Conservation (phyloP, 2,113 vertebrate genomes). For the Heliornis fulica region DNA sequence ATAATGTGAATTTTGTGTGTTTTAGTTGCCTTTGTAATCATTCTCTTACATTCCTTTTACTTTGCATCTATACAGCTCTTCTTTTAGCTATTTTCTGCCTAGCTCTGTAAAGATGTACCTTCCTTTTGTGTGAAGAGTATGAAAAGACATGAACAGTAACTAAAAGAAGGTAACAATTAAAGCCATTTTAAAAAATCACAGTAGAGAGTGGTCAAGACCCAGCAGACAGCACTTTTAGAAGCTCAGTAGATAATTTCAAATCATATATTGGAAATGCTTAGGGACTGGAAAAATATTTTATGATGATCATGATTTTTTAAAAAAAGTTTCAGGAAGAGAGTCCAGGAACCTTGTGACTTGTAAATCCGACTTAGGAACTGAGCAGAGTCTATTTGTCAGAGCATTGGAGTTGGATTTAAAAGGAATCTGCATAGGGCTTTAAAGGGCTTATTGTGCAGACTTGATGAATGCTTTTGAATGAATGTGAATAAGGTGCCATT, state of each 20-base stretch:
- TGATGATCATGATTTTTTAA: not conserved
- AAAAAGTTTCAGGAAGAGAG: not conserved
- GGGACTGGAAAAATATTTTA: not conserved
- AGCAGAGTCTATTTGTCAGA: not conserved
- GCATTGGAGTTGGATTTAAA: not conserved
- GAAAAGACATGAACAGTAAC: slow-evolving; percentile 63
- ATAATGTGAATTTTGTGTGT: slow-evolving; percentile 57
- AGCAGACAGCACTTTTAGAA: not conserved
- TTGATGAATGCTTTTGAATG: not conserved
- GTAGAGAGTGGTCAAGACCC: not conserved
- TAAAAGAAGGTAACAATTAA: slow-evolving; percentile 60
- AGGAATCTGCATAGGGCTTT: not conserved
- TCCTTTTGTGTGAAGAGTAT: slow-evolving; percentile 65
- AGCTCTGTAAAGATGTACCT: slow-evolving; percentile 64
- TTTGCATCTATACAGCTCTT: slow-evolving; percentile 64
- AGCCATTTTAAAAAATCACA: slow-evolving; percentile 15
- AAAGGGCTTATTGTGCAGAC: not conserved
- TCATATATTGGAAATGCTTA: not conserved
- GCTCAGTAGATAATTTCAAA: not conserved
- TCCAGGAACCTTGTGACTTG: not conserved
- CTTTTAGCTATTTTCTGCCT: slow-evolving; percentile 65
- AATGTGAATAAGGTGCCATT: slow-evolving; percentile 16
- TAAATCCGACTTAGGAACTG: not conserved
- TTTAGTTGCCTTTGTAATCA: slow-evolving; percentile 62
- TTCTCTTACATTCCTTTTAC: slow-evolving; percentile 71